phyloP scores from a whole-genome alignment of 2,888 invertebrate genomes.

The Eupsilia transversa region DNA sequence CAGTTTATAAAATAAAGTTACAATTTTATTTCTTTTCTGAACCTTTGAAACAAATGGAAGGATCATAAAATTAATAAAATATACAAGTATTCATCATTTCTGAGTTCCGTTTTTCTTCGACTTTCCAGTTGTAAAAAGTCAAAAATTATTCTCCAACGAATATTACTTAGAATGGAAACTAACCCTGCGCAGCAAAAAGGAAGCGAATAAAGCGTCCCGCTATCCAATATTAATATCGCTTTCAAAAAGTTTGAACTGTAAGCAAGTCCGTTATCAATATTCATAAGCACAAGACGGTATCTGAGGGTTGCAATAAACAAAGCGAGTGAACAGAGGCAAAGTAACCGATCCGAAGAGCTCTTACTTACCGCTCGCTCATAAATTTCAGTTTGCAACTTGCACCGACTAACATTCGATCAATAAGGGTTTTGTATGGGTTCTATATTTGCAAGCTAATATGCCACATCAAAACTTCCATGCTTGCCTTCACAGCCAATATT shows the following conservation, averaged over 20 bases:
- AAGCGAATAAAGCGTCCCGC: constrained; percentile 72
- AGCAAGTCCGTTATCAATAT: constrained; percentile 87
- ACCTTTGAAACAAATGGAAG: not conserved
- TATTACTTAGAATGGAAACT: constrained; percentile 59
- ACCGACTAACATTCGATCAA: constrained; percentile 89
- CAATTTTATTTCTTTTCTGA: not conserved
- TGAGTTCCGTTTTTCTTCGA: not conserved
- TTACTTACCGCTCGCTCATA: constrained; percentile 85
- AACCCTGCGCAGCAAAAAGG: constrained; percentile 69
- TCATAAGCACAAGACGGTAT: constrained; percentile 86
- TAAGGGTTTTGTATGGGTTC: constrained; percentile 89
- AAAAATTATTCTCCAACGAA: constrained; percentile 40
- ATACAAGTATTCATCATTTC: not conserved
- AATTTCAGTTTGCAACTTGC: constrained; percentile 90
- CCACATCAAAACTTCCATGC: constrained; percentile 86
- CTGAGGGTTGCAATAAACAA: constrained; percentile 89
- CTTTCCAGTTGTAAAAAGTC: constrained; percentile 14
- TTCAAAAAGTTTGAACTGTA: constrained; percentile 84
- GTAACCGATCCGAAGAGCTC: constrained; percentile 84
- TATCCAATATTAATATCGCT: constrained; percentile 81
- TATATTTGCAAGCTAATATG: constrained; percentile 90
- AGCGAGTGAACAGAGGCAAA: constrained; percentile 80
- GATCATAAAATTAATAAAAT: not conserved
- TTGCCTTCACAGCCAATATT: constrained; percentile 84
- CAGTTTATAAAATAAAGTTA: not conserved